phyloP scores from a whole-genome alignment of 2,888 invertebrate species.

The Chrysolina americana region DNA sequence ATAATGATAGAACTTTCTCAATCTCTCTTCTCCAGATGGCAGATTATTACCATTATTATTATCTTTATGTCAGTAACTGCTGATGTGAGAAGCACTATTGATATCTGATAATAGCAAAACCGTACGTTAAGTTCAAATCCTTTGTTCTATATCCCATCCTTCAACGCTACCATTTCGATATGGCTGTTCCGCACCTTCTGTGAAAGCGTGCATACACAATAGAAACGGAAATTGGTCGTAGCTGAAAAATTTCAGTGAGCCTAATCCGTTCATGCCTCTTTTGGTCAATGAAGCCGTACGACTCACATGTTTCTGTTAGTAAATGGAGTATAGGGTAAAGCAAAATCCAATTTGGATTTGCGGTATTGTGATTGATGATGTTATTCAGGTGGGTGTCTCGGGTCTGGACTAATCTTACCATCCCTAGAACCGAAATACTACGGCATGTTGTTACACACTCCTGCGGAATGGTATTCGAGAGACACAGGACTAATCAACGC shows the following conservation, averaged over 20 bases:
- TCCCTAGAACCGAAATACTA: slow-evolving; percentile 48
- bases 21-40: no score
- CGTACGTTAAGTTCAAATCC: background rate
- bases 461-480: slow-evolving; percentile 37
- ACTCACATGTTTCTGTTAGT: slow-evolving; percentile 41
- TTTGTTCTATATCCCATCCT: background rate
- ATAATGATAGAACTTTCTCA: no score
- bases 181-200: background rate
- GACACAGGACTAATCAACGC: slow-evolving; percentile 51
- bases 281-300: slow-evolving; percentile 42
- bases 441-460: slow-evolving; percentile 53
- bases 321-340: slow-evolving; percentile 48
- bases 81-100: no score
- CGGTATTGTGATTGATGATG: slow-evolving; percentile 65
- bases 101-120: background rate
- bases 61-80: no score
- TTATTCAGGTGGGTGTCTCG: slow-evolving; percentile 62
- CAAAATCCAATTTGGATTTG: slow-evolving; percentile 64
- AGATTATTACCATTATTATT: no score
- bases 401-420: slow-evolving; percentile 57
- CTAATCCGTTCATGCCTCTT: slow-evolving; percentile 23
- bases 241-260: slow-evolving; percentile 8
- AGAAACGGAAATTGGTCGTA: slow-evolving; percentile 11
- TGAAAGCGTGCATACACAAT: background rate
- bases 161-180: background rate